phyloP scores from a whole-genome alignment of 2,888 invertebrate species.

The Teleiodes luculella region DNA sequence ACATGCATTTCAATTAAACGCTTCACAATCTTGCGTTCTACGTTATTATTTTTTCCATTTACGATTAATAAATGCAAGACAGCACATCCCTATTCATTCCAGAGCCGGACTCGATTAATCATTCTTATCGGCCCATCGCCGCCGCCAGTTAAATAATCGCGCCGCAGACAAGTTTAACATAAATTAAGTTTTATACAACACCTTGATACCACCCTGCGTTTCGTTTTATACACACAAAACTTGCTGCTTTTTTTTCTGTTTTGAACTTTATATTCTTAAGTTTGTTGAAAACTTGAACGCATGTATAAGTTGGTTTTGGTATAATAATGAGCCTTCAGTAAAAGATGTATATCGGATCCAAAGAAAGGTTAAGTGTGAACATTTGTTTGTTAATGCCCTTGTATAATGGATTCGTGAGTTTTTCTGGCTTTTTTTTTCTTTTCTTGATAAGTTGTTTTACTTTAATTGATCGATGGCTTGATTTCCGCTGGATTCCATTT shows the following conservation, averaged over 20 bases:
- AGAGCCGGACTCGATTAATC: slow-evolving; percentile 63
- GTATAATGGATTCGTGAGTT: slow-evolving; percentile 70
- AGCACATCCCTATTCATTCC: slow-evolving; percentile 20
- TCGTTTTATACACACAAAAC: not conserved
- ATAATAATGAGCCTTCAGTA: slow-evolving; percentile 69
- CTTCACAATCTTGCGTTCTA: not conserved
- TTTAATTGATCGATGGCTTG: slow-evolving; percentile 56
- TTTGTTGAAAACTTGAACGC: slow-evolving; percentile 22
- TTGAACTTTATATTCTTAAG: slow-evolving; percentile 26
- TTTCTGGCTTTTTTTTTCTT: slow-evolving; percentile 55
- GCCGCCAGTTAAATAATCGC: slow-evolving; percentile 72
- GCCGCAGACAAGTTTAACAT: slow-evolving; percentile 72
- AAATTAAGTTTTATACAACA: slow-evolving; percentile 77
- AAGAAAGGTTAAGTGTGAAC: slow-evolving; percentile 78
- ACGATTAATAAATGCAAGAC: not conserved
- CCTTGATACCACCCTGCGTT: slow-evolving; percentile 67
- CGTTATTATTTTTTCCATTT: not conserved
- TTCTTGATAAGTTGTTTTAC: slow-evolving; percentile 64
- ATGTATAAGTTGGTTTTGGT: slow-evolving; percentile 30
- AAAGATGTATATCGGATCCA: slow-evolving; percentile 69
- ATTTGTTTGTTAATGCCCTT: slow-evolving; percentile 76
- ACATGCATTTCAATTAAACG: not conserved
- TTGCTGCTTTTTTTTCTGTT: slow-evolving; percentile 22
- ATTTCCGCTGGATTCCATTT: slow-evolving; percentile 8
- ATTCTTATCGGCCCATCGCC: slow-evolving; percentile 70